phyloP scores from a whole-genome alignment of 1,140 invertebrate species.

The Drosophila ercepeae region DNA sequence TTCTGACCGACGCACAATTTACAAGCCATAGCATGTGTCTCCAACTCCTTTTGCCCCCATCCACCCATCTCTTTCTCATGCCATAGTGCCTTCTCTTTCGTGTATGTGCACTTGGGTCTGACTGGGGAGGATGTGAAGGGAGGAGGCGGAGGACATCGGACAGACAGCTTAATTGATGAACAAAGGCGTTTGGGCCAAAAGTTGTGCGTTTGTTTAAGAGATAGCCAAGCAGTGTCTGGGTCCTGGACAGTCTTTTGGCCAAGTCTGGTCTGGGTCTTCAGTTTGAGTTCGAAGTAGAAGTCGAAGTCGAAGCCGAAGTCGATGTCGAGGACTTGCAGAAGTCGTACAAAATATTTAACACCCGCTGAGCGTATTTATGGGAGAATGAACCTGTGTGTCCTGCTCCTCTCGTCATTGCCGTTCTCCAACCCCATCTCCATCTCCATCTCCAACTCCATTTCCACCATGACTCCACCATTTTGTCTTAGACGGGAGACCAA shows the following conservation, averaged over 20 bases:
- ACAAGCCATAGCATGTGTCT: slow-evolving; percentile 78
- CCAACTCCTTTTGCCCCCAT: slow-evolving; percentile 33
- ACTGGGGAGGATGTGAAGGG: background rate
- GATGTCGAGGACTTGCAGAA: slow-evolving; percentile 75
- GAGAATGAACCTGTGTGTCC: slow-evolving; percentile 81
- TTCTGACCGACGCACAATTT: slow-evolving; percentile 78
- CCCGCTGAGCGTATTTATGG: slow-evolving; percentile 82
- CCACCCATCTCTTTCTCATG: slow-evolving; percentile 18
- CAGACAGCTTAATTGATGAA: slow-evolving; percentile 67
- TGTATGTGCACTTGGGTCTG: slow-evolving; percentile 7
- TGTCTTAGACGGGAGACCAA: slow-evolving; percentile 62
- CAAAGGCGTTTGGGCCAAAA: slow-evolving; percentile 66
- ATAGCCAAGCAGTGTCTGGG: slow-evolving; percentile 37
- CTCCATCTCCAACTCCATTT: slow-evolving; percentile 11
- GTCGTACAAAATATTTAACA: slow-evolving; percentile 81
- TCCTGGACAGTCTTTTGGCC: slow-evolving; percentile 48
- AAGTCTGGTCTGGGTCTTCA: background rate
- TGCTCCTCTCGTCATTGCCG: slow-evolving; percentile 25
- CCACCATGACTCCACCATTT: slow-evolving; percentile 66
- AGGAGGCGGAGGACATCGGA: slow-evolving; percentile 33
- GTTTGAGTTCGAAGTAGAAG: slow-evolving; percentile 2
- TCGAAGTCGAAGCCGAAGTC: slow-evolving; percentile 27
- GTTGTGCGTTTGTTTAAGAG: slow-evolving; percentile 58
- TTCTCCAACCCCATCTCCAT: slow-evolving; percentile 4
- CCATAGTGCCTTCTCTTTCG: slow-evolving; percentile 21